Evolutionary conservation across 1,140 invertebrate species (phyloP).

Genomic region (Muscidifurax raptorellus): DNA sequence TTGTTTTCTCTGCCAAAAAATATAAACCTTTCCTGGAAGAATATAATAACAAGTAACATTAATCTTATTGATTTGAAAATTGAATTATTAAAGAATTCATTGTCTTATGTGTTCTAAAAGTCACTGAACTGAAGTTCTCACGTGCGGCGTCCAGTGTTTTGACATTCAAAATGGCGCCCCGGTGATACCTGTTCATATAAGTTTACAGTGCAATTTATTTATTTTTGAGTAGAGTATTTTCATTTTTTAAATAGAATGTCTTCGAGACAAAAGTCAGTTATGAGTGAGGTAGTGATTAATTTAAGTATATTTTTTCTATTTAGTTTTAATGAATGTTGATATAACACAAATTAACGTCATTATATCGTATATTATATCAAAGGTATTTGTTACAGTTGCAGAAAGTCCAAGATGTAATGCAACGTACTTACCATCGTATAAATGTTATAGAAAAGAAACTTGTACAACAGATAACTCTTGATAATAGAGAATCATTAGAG

Average conservation of each 20-base stretch:
- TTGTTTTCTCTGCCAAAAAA: conserved; percentile 4
- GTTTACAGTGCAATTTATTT: not conserved
- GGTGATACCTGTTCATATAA: conserved; percentile 20
- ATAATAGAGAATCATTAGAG: conserved; percentile 68
- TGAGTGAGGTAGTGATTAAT: conserved; percentile 51
- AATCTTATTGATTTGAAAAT: not conserved
- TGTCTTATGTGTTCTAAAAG: conserved; percentile 35
- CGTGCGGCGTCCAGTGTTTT: conserved; percentile 26
- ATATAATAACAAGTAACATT: not conserved
- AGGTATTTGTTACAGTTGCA: conserved; percentile 67
- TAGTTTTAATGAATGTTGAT: too few species aligned
- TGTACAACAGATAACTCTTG: conserved; percentile 59
- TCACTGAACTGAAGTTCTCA: conserved; percentile 4
- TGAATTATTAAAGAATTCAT: not conserved
- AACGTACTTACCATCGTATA: conserved; percentile 64
- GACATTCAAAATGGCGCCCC: conserved; percentile 46
- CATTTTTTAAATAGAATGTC: conserved; percentile 24
- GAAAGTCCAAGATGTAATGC: conserved; percentile 65
- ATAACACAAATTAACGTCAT: not conserved
- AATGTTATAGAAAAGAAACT: conserved; percentile 67
- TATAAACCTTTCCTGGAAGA: not conserved
- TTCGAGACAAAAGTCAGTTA: conserved; percentile 24
- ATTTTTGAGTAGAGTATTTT: not conserved
- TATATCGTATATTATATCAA: not conserved
- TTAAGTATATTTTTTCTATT: not conserved